A percentile compares a stretch with the other conserved stretches of the same genome.
Conservation (phyloP, 2,888 invertebrate species). For the Erebia palarica region DNA sequence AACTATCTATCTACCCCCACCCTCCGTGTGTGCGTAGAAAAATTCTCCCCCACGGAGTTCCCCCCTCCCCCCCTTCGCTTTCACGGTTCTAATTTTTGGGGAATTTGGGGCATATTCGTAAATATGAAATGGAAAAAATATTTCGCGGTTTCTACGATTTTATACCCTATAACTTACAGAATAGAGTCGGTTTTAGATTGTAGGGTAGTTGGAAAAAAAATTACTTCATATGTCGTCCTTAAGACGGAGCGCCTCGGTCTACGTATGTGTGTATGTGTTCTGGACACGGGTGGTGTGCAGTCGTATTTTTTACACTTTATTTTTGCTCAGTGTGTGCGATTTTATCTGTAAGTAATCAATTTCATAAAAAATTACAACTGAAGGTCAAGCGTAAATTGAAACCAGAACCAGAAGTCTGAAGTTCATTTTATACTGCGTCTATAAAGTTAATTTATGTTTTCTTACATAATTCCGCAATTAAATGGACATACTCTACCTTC, state of each 20-base stretch:
- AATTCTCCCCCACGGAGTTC: slow-evolving; percentile 54
- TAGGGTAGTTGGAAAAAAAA: slow-evolving; percentile 73
- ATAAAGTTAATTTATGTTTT: too few species aligned
- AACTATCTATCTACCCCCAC: slow-evolving; percentile 73
- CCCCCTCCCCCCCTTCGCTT: slow-evolving; percentile 67
- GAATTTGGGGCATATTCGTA: slow-evolving; percentile 84
- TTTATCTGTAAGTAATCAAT: too few species aligned
- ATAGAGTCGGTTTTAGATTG: slow-evolving; percentile 56
- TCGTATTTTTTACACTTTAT: slow-evolving; percentile 34
- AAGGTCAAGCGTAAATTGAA: too few species aligned
- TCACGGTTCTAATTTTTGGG: slow-evolving; percentile 84
- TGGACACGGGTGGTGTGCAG: slow-evolving; percentile 58
- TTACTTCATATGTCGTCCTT: slow-evolving; percentile 83
- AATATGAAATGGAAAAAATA: slow-evolving; percentile 84
- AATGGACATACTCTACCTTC: too few species aligned
- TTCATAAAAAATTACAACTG: too few species aligned
- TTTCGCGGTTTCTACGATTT: slow-evolving; percentile 63
- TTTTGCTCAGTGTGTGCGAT: too few species aligned
- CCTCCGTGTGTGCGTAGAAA: slow-evolving; percentile 59
- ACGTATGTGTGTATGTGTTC: slow-evolving; percentile 74
- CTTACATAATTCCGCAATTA: too few species aligned
- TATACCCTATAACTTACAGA: slow-evolving; percentile 48
- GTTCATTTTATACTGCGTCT: too few species aligned
- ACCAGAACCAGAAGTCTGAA: too few species aligned
- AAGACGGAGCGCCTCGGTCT: slow-evolving; percentile 80